These are phyloP conservation scores for Meteorus cinctellus DNA, from an alignment of 2,888 invertebrate genomes.

Conservation along the genomic window DNA sequence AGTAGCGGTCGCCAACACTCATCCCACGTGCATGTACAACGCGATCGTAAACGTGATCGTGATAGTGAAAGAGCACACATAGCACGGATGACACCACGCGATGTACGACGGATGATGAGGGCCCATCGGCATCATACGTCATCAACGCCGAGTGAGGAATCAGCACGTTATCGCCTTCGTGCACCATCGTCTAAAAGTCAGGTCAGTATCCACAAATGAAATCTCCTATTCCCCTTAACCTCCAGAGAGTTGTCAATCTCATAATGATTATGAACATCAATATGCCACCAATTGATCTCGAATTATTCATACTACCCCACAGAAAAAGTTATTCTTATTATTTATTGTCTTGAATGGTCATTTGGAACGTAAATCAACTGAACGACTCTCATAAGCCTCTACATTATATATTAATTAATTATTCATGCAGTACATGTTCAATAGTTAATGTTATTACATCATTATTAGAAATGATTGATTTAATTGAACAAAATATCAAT, in stretches of 20 bases:
- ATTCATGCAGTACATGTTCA: neutral
- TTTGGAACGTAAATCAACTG: constrained; percentile 1
- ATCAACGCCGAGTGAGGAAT: constrained; percentile 65
- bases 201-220: constrained; percentile 64
- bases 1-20: constrained; percentile 84
- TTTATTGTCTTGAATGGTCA: neutral
- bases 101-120: constrained; percentile 59
- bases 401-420: neutral
- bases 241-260: neutral
- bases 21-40: constrained; percentile 63
- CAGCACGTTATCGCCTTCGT: constrained; percentile 64
- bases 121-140: constrained; percentile 66
- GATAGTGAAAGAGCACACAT: constrained; percentile 55
- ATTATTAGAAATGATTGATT: neutral
- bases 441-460: neutral
- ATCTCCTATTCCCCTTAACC: constrained; percentile 10
- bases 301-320: neutral
- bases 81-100: constrained; percentile 59
- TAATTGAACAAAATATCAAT: neutral
- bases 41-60: constrained; percentile 54
- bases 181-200: constrained; percentile 69
- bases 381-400: neutral
- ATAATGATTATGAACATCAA: constrained; percentile 22
- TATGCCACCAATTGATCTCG: constrained; percentile 37
- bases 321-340: neutral